Evolutionary conservation across 2,113 vertebrate species (phyloP).

Genomic region (Ranitomeya variabilis): DNA sequence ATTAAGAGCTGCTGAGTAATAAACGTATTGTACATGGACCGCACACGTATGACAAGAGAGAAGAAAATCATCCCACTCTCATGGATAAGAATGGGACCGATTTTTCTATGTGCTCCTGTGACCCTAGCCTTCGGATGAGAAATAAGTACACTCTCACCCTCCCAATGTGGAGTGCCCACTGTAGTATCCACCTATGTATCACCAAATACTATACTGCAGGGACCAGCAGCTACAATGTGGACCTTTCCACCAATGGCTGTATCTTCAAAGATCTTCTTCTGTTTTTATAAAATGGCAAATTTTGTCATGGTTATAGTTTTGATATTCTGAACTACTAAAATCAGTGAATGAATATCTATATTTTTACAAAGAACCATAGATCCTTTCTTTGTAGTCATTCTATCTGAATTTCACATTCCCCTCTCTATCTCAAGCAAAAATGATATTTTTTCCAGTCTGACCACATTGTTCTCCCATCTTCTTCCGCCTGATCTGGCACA

Average conservation of each 20-base stretch:
- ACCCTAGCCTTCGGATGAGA: not conserved
- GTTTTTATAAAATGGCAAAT: not conserved
- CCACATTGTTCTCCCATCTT: slow-evolving; percentile 28
- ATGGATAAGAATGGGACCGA: too few species aligned
- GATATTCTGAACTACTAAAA: not conserved
- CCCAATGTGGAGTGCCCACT: not conserved
- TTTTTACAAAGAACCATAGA: not conserved
- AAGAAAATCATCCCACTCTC: too few species aligned
- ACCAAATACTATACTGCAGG: not conserved
- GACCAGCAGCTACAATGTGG: not conserved
- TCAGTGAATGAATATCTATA: not conserved
- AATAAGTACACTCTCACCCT: not conserved
- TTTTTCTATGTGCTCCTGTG: too few species aligned
- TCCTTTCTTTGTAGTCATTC: not conserved
- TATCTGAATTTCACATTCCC: not conserved
- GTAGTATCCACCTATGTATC: not conserved
- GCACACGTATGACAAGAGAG: too few species aligned
- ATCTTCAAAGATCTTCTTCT: not conserved
- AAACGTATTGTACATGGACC: too few species aligned
- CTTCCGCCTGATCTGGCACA: slow-evolving; percentile 47
- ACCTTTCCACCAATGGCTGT: not conserved
- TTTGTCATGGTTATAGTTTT: not conserved
- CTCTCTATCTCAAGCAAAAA: not conserved
- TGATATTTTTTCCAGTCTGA: slow-evolving; percentile 30
- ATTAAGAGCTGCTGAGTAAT: too few species aligned